Conservation (phyloP, 1,140 invertebrate genomes). For the Orchesella cincta region DNA sequence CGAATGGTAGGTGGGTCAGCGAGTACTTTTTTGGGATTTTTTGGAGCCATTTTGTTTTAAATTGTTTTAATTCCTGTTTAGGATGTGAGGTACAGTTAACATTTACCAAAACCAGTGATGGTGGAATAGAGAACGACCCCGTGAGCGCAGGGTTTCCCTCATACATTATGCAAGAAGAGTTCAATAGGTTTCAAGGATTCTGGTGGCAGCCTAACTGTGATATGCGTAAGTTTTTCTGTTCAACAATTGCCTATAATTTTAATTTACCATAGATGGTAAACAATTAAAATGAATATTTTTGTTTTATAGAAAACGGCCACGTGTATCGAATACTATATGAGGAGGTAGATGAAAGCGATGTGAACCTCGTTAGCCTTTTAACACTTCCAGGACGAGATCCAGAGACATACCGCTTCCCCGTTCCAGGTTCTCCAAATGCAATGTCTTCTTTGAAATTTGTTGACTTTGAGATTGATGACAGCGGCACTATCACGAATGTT, state of each 20-base stretch:
- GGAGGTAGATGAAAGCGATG: slow-evolving; percentile 92
- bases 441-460: slow-evolving; percentile 84
- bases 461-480: slow-evolving; percentile 74
- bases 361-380: slow-evolving; percentile 86
- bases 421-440: slow-evolving; percentile 86
- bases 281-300: background rate
- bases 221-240: slow-evolving; percentile 20
- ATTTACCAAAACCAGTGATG: slow-evolving; percentile 75
- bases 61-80: slow-evolving; percentile 49
- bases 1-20: slow-evolving; percentile 70
- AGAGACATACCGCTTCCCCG: slow-evolving; percentile 74
- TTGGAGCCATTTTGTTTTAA: background rate
- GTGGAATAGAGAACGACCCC: slow-evolving; percentile 76
- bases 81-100: slow-evolving; percentile 70
- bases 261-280: background rate
- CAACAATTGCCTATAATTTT: slow-evolving; percentile 31
- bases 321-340: slow-evolving; percentile 90
- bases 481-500: slow-evolving; percentile 67
- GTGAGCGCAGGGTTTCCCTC: slow-evolving; percentile 88
- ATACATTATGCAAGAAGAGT: slow-evolving; percentile 98
- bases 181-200: slow-evolving; percentile 90
- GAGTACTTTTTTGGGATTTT: background rate
- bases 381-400: slow-evolving; percentile 56
- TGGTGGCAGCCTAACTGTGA: slow-evolving; percentile 85
- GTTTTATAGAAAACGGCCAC: slow-evolving; percentile 59